Percentiles rank a stretch among this genome's conserved stretches.
Conservation (phyloP, 2,888 invertebrate species). For the Lepas anatifera region DNA sequence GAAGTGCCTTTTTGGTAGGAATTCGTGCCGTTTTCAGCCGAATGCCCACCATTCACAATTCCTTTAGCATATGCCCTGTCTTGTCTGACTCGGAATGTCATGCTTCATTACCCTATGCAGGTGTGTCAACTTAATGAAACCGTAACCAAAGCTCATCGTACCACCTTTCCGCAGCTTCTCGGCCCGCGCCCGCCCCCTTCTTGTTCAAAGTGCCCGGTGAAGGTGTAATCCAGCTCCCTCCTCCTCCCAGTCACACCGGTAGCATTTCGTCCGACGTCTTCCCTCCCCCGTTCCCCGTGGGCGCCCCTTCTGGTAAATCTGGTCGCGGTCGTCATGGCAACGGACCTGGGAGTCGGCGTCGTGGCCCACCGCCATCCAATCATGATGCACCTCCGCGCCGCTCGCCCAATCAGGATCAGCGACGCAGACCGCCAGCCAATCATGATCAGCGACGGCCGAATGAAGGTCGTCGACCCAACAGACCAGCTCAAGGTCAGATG, state of each 20-base stretch:
- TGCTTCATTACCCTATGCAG: too few species aligned
- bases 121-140: too few species aligned
- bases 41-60: too few species aligned
- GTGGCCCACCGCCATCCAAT: neutral
- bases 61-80: too few species aligned
- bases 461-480: neutral
- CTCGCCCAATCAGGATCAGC: neutral
- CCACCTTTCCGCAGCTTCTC: neutral
- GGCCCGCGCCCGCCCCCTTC: constrained; percentile 7
- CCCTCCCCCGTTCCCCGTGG: constrained; percentile 12
- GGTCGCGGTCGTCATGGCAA: neutral
- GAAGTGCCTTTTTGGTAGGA: too few species aligned
- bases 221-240: constrained; percentile 2
- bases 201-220: neutral
- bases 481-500: constrained; percentile 1
- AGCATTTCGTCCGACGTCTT: constrained; percentile 4
- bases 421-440: neutral
- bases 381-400: neutral
- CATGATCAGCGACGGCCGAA: neutral
- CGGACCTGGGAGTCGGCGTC: too few species aligned
- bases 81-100: too few species aligned
- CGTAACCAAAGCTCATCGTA: neutral
- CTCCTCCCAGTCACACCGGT: neutral
- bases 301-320: neutral
- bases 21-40: too few species aligned